These are phyloP conservation scores for Pampusana beccarii DNA, from an alignment of 2,113 vertebrate genomes.

Conservation along the genomic window DNA sequence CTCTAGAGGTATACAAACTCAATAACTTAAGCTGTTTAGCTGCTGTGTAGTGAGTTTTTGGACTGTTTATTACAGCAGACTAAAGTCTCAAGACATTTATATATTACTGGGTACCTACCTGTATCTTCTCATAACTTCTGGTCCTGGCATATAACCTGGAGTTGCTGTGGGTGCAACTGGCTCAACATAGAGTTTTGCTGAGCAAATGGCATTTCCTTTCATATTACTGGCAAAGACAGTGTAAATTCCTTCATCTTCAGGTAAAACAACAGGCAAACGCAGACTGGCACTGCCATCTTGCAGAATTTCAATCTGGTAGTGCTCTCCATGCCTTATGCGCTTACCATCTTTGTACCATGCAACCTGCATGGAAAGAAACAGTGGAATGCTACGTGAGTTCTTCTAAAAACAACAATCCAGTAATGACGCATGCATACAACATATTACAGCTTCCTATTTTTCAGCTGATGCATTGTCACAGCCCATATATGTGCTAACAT, in stretches of 20 bases:
- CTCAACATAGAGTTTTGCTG: conserved; percentile 93
- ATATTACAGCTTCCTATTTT: neutral
- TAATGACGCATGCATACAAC: neutral
- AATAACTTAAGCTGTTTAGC: neutral
- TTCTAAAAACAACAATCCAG: neutral
- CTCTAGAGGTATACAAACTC: neutral
- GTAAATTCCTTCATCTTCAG: conserved; percentile 97
- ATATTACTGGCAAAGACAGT: conserved; percentile 91
- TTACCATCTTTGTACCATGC: conserved; percentile 98
- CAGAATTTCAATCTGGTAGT: conserved; percentile 89
- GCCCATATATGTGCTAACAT: neutral
- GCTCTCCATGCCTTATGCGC: conserved; percentile 86
- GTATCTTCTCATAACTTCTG: conserved; percentile 90
- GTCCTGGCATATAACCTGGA: conserved; percentile 87
- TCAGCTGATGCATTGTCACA: neutral
- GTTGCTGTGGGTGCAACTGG: conserved; percentile 81
- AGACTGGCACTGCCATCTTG: conserved; percentile 92
- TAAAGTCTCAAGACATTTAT: neutral
- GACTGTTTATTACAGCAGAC: neutral
- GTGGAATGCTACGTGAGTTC: neutral
- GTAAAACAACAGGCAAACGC: conserved; percentile 86
- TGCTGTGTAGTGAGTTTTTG: neutral
- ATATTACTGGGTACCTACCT: conserved; percentile 72
- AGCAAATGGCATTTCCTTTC: conserved; percentile 94
- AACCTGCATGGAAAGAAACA: conserved; percentile 77